phyloP scores from a whole-genome alignment of 2,888 invertebrate species.

The Tetrapedia diversipes region DNA sequence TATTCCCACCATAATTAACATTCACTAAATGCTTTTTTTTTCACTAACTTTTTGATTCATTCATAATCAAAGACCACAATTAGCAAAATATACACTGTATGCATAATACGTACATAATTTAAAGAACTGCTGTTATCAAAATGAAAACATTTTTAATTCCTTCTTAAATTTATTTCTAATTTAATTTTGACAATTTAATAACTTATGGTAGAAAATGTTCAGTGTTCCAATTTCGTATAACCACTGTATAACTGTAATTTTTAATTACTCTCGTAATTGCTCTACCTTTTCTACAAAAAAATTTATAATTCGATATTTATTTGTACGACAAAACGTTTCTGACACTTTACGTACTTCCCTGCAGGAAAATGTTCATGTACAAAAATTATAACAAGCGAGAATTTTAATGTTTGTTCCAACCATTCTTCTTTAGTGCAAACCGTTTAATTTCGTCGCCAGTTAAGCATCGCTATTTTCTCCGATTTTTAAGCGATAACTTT shows the following conservation, averaged over 20 bases:
- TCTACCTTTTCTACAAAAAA: neutral
- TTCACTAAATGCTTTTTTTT: neutral
- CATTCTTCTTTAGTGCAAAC: neutral
- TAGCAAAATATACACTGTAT: too few relatives aligned
- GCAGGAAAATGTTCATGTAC: slow-evolving; percentile 14
- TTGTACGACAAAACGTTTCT: neutral
- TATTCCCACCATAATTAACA: neutral
- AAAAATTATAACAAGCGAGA: slow-evolving; percentile 13
- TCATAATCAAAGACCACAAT: too few relatives aligned
- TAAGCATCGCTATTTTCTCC: slow-evolving; percentile 4
- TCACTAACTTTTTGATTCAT: too few relatives aligned
- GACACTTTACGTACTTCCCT: slow-evolving; percentile 1
- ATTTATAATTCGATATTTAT: neutral
- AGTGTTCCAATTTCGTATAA: too few relatives aligned
- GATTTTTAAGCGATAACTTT: slow-evolving; percentile 14
- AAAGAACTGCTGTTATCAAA: too few relatives aligned
- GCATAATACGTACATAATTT: too few relatives aligned
- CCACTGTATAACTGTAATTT: neutral
- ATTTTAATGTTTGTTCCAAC: slow-evolving; percentile 3
- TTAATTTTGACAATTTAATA: too few relatives aligned
- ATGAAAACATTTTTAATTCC: too few relatives aligned
- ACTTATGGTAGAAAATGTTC: too few relatives aligned
- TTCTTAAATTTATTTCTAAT: too few relatives aligned
- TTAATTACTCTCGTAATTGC: neutral
- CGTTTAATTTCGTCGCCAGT: neutral